phyloP scores from a whole-genome alignment of 2,797 vertebrate species.

The Muscicapa comitata region DNA sequence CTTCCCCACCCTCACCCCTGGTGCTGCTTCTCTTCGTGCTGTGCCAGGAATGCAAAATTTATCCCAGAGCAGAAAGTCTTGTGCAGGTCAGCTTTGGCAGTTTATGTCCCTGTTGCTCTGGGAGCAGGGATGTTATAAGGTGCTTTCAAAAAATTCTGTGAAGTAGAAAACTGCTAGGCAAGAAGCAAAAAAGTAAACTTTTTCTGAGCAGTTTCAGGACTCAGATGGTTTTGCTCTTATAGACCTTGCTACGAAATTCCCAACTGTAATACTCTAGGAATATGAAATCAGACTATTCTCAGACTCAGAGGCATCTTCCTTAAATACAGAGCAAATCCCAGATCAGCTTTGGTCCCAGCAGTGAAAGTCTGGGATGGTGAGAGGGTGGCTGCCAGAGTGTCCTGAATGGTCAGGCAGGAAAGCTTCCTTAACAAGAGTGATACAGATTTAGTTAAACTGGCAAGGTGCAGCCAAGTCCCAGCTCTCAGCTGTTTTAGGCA shows the following conservation, averaged over 20 bases:
- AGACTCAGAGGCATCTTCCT: background rate
- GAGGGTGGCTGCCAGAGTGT: background rate
- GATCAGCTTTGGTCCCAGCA: background rate
- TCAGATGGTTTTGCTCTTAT: background rate
- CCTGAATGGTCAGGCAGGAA: background rate
- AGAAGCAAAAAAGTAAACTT: background rate
- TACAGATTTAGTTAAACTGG: background rate
- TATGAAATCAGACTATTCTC: background rate
- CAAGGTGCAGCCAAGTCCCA: background rate
- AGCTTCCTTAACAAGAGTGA: background rate
- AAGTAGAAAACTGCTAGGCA: background rate
- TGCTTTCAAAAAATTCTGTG: background rate
- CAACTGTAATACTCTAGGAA: background rate
- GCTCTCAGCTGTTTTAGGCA: background rate
- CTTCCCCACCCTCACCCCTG: background rate
- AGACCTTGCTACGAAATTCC: background rate
- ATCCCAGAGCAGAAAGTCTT: background rate
- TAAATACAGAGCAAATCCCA: background rate
- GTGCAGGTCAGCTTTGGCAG: background rate
- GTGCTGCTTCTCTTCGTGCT: rapidly evolving
- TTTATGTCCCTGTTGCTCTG: background rate
- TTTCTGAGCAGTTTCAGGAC: background rate
- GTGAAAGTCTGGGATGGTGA: background rate
- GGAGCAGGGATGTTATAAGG: background rate
- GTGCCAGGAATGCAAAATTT: background rate